Evolutionary conservation across 2,113 vertebrate genomes (phyloP).

Genomic region (Oceanodroma tethys): DNA sequence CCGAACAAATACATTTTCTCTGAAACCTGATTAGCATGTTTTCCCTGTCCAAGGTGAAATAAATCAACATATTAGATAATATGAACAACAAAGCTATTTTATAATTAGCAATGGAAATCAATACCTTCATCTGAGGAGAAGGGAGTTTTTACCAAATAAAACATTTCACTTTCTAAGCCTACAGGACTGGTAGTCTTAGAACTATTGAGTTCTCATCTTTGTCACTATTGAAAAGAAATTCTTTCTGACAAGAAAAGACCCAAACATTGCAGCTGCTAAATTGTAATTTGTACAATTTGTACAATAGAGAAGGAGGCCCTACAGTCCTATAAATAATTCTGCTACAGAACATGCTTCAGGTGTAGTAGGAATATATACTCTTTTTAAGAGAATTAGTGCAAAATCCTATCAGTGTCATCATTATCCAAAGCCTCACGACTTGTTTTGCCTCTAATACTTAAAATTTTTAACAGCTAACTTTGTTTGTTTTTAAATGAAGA

Average conservation of each 20-base stretch:
- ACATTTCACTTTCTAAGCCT: neutral
- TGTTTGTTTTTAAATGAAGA: slow-evolving; percentile 41
- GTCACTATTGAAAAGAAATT: neutral
- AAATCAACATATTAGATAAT: neutral
- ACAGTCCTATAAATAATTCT: neutral
- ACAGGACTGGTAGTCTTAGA: neutral
- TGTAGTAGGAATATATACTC: neutral
- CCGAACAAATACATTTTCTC: neutral
- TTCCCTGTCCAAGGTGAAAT: neutral
- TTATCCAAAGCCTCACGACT: neutral
- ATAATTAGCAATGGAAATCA: neutral
- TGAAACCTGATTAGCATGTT: neutral
- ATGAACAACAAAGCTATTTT: neutral
- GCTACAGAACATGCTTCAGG: neutral
- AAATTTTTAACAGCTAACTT: slow-evolving; percentile 22
- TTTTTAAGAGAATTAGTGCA: neutral
- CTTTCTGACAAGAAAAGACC: neutral
- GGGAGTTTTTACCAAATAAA: neutral
- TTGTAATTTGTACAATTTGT: neutral
- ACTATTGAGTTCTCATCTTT: neutral
- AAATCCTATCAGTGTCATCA: neutral
- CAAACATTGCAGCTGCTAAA: neutral
- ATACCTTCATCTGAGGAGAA: neutral
- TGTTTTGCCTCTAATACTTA: neutral
- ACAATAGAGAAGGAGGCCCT: neutral